Conservation (phyloP, 2,888 invertebrate species). For the Meganola albula region DNA sequence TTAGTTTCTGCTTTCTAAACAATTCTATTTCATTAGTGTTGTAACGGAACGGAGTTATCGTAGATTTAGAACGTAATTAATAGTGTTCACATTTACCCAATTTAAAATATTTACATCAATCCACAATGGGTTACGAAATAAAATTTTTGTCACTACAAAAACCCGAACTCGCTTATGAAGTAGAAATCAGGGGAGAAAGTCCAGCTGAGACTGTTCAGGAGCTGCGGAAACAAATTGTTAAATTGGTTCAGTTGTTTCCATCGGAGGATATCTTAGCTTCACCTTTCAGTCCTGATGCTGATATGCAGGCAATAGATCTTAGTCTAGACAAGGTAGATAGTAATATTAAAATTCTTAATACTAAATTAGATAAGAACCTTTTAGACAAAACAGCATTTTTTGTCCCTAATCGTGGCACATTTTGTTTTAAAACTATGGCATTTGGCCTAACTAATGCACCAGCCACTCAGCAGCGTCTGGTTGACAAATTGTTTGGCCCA, state of each 20-base stretch:
- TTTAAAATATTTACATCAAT: neutral
- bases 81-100: neutral
- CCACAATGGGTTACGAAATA: constrained; percentile 1
- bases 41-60: too few relatives aligned
- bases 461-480: too few relatives aligned
- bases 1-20: too few relatives aligned
- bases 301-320: neutral
- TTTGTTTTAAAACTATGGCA: too few relatives aligned
- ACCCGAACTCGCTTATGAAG: constrained; percentile 11
- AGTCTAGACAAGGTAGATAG: neutral
- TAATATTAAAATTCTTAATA: too few relatives aligned
- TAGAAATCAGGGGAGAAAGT: constrained; percentile 7
- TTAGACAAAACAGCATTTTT: neutral
- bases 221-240: constrained; percentile 3
- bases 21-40: too few relatives aligned
- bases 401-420: too few relatives aligned
- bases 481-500: too few relatives aligned
- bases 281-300: neutral
- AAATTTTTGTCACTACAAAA: constrained; percentile 13
- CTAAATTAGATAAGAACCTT: neutral
- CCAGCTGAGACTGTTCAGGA: constrained; percentile 7
- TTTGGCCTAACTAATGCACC: too few relatives aligned
- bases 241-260: neutral
- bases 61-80: neutral
- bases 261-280: neutral